A percentile compares a stretch with the other conserved stretches of the same genome.
Conservation (phyloP, 2,113 vertebrate genomes). For the Oreochromis spilurus region DNA sequence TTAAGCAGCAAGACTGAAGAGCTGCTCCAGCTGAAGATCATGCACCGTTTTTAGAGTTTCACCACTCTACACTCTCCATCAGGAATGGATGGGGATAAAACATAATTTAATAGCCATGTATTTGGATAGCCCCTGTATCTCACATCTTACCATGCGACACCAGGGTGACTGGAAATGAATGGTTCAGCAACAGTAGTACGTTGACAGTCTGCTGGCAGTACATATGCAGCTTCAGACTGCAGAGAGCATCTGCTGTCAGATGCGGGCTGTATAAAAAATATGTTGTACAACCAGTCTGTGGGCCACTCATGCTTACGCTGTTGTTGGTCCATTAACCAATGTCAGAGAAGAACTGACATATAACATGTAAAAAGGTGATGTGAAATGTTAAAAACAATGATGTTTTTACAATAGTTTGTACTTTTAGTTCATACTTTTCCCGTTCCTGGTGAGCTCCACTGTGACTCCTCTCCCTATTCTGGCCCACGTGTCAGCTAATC, state of each 20-base stretch:
- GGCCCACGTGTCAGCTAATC: neutral
- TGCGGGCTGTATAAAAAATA: neutral
- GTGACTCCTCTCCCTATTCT: neutral
- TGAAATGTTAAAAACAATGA: neutral
- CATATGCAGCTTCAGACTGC: neutral
- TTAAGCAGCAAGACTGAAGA: neutral
- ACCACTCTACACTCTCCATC: neutral
- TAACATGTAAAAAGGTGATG: rapidly evolving
- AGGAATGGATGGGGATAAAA: neutral
- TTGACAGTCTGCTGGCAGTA: rapidly evolving
- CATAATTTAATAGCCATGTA: neutral
- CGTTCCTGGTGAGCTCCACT: neutral
- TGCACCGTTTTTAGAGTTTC: neutral
- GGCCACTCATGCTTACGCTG: rapidly evolving
- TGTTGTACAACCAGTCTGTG: neutral
- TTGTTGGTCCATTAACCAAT: neutral
- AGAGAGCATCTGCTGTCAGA: neutral
- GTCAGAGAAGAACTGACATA: neutral
- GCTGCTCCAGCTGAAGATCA: neutral
- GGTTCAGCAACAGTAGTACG: neutral
- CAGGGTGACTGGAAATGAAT: rapidly evolving
- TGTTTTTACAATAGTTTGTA: neutral
- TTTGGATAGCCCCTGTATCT: neutral
- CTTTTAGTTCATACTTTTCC: neutral
- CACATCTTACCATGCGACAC: neutral